Base-by-base conservation (phyloP, 2,888 invertebrate genomes). In the Euplexia lucipara region DNA sequence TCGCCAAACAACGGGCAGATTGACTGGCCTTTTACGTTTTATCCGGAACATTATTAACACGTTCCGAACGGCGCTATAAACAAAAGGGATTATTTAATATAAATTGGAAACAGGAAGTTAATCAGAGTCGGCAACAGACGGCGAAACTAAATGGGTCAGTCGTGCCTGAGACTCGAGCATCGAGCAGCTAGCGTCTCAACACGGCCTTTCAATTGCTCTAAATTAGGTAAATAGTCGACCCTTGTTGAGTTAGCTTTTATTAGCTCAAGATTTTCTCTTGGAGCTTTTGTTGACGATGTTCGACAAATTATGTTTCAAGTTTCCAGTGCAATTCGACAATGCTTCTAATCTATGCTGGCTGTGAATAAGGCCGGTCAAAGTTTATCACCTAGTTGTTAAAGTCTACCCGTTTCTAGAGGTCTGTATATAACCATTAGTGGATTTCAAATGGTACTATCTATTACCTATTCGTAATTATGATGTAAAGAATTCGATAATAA, bases 31-130 rank as follows among this genome's bases (percentile, higher is more conserved):
- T 69, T 80, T 68, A 69, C 63, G 47, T 51, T 59, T 71, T 74
- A 71, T 68, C 71, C 75, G 56, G 61, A 48, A 65, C 68, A 71
- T 78, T 75, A 79, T 76, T 81, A 83, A 82, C 73, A 79, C 82
- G 75, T 84, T 86, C 76, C 81, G 68, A 83, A 82, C 58, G 70
- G 63, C 64, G 65, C 82, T 75, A 75, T 83, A 82, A 89, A 90
- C 89, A 90, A 90, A 90, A 87, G 85, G 86, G 82, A 79, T 86
- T 87, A 86, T 89, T 90, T 90, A 91, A 91, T 90, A 92, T 89
- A 89, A 92, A 92, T 92, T 92, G 89, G 88, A 90, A 92, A 91
- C 91, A 89, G 92, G 91, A 93, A 91, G 92, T 92, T 91, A 93
- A 92, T 93, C 91, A 91, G 88, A 87, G 87, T 84, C 85, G 83